Percentiles rank a stretch among this genome's conserved stretches.
Evolutionary conservation across 1,140 invertebrate species (phyloP).

Genomic region (Drosophila littoralis): DNA sequence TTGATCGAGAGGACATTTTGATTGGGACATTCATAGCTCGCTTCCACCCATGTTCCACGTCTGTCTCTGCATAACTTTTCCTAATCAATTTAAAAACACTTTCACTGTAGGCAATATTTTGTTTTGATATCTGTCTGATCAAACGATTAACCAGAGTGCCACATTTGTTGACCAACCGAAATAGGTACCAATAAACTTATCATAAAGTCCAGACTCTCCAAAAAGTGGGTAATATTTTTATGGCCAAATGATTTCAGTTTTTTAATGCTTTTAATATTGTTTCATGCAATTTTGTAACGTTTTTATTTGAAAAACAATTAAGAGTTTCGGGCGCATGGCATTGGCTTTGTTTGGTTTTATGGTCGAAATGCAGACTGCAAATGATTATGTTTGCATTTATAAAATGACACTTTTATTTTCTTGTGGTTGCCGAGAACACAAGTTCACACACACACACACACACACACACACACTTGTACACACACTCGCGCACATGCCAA

Average conservation of each 20-base stretch:
- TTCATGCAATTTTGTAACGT: slow-evolving; percentile 11
- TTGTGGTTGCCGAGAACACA: slow-evolving; percentile 49
- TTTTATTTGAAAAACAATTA: slow-evolving; percentile 51
- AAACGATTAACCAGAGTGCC: too few species aligned
- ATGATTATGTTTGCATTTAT: slow-evolving; percentile 71
- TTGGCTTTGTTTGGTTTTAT: slow-evolving; percentile 49
- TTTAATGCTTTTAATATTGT: neutral
- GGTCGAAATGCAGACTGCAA: slow-evolving; percentile 52
- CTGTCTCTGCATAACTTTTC: too few species aligned
- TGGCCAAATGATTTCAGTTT: neutral
- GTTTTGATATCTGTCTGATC: too few species aligned
- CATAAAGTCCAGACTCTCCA: too few species aligned
- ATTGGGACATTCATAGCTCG: too few species aligned
- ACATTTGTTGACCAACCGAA: too few species aligned
- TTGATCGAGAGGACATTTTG: too few species aligned
- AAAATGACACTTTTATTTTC: slow-evolving; percentile 74
- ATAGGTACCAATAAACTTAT: too few species aligned
- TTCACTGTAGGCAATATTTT: too few species aligned
- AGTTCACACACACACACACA: slow-evolving; percentile 8
- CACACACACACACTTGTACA: slow-evolving; percentile 14
- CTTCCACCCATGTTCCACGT: too few species aligned
- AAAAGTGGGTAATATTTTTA: too few species aligned
- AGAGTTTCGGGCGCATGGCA: slow-evolving; percentile 5
- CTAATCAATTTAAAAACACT: too few species aligned
- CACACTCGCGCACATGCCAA: slow-evolving; percentile 10